Evolutionary conservation across 2,888 invertebrate species (phyloP).

Genomic region (Axea sp.): DNA sequence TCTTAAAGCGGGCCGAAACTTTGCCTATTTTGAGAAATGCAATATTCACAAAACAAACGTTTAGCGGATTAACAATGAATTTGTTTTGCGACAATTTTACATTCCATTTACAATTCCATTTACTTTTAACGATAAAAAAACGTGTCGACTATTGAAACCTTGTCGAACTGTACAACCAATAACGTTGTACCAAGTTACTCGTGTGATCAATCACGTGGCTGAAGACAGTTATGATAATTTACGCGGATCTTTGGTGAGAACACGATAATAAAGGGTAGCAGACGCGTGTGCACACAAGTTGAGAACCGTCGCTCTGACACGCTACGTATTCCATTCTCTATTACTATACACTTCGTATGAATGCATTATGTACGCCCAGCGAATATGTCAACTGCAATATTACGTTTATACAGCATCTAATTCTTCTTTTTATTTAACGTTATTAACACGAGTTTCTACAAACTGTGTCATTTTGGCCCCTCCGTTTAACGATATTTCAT

Average conservation of each 20-base stretch:
- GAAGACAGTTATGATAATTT: constrained; percentile 51
- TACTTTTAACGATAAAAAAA: too few species aligned
- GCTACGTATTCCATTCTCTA: constrained; percentile 69
- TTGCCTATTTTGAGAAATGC: too few species aligned
- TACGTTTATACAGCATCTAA: constrained; percentile 67
- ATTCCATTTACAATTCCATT: too few species aligned
- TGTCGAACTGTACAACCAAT: too few species aligned
- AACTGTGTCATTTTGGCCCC: constrained; percentile 29
- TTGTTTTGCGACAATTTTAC: too few species aligned
- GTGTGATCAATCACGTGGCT: constrained; percentile 38
- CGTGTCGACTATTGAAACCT: too few species aligned
- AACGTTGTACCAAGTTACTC: constrained; percentile 30
- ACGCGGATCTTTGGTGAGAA: constrained; percentile 30
- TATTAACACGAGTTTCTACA: constrained; percentile 50
- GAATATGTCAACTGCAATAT: constrained; percentile 77
- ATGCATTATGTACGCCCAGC: constrained; percentile 74
- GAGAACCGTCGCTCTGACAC: constrained; percentile 71
- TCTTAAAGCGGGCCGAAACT: too few species aligned
- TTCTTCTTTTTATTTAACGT: constrained; percentile 62
- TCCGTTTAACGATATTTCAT: constrained; percentile 28
- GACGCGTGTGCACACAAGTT: constrained; percentile 50
- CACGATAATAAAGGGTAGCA: constrained; percentile 37
- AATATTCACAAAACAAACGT: too few species aligned
- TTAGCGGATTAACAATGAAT: too few species aligned
- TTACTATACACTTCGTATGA: constrained; percentile 69